A percentile compares a stretch with the other conserved stretches of the same genome.
Conservation (phyloP, 92 coral and sea anemone genomes). For the Zoanthus gigantus region DNA sequence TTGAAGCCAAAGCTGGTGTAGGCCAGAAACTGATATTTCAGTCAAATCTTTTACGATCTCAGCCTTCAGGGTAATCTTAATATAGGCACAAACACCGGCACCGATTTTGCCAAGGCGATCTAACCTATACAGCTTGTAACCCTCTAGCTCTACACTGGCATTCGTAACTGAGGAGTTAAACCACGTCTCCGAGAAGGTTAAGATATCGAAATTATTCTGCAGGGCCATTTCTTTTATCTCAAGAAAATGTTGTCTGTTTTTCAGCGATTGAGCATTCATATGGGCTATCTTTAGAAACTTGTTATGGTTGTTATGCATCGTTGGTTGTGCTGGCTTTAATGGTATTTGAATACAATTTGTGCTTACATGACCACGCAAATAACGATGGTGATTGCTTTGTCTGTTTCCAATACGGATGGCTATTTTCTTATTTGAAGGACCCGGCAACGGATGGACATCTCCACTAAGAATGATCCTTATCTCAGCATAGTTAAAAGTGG, state of each 20-base stretch:
- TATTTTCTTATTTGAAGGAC: too few relatives aligned
- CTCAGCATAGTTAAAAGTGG: too few relatives aligned
- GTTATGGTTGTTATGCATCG: too few relatives aligned
- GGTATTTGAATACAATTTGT: too few relatives aligned
- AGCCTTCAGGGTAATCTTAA: slow-evolving; percentile 35
- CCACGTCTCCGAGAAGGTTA: slow-evolving; percentile 23
- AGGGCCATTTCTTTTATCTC: not conserved
- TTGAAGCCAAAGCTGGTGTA: slow-evolving; percentile 43
- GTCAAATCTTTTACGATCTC: slow-evolving; percentile 19
- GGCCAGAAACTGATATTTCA: slow-evolving; percentile 34
- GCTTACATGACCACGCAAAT: too few relatives aligned
- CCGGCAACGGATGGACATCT: too few relatives aligned
- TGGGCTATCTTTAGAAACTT: too few relatives aligned
- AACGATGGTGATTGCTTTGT: too few relatives aligned
- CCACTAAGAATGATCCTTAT: too few relatives aligned
- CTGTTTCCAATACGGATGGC: too few relatives aligned
- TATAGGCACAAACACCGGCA: slow-evolving; percentile 46
- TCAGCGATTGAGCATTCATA: too few relatives aligned
- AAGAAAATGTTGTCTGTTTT: not conserved
- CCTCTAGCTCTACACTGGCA: slow-evolving; percentile 12
- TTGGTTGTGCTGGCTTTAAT: too few relatives aligned
- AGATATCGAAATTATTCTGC: slow-evolving; percentile 1
- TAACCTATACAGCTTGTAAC: slow-evolving; percentile 46
- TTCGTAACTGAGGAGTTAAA: not conserved
- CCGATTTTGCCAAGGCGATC: slow-evolving; percentile 12